Percentiles rank a stretch among this genome's conserved stretches.
phyloP scores from a whole-genome alignment of 2,888 invertebrate genomes.

The Argynnis bischoffii region DNA sequence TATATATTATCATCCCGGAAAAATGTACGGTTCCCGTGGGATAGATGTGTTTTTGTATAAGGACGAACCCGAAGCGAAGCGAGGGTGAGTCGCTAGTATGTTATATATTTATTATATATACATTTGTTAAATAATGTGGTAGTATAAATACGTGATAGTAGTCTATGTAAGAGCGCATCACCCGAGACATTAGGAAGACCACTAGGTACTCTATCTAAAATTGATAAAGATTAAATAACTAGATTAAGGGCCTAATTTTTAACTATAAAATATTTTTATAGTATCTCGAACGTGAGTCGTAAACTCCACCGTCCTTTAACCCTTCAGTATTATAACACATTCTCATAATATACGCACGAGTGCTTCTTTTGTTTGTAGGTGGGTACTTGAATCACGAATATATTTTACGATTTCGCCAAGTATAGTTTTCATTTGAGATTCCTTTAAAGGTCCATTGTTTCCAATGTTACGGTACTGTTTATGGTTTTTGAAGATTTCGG shows the following conservation, averaged over 20 bases:
- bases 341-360: constrained; percentile 25
- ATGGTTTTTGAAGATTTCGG: constrained; percentile 2
- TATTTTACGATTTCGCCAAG: constrained; percentile 15
- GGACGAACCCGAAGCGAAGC: too few species aligned
- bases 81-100: too few species aligned
- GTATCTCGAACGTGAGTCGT: constrained; percentile 7
- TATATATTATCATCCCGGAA: too few species aligned
- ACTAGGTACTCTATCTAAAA: too few species aligned
- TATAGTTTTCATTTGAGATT: constrained; percentile 9
- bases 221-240: neutral
- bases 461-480: neutral
- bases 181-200: too few species aligned
- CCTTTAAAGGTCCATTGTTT: constrained; percentile 22
- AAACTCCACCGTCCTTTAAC: constrained; percentile 14
- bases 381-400: neutral
- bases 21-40: too few species aligned
- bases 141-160: neutral
- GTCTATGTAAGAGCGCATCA: too few species aligned
- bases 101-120: too few species aligned
- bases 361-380: constrained; percentile 24
- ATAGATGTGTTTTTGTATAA: too few species aligned
- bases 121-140: neutral
- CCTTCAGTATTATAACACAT: constrained; percentile 23
- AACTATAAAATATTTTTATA: neutral
- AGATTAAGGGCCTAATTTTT: neutral